Evolutionary conservation across 2,797 vertebrate genomes (phyloP).

Genomic region (Etheostoma nigrum): DNA sequence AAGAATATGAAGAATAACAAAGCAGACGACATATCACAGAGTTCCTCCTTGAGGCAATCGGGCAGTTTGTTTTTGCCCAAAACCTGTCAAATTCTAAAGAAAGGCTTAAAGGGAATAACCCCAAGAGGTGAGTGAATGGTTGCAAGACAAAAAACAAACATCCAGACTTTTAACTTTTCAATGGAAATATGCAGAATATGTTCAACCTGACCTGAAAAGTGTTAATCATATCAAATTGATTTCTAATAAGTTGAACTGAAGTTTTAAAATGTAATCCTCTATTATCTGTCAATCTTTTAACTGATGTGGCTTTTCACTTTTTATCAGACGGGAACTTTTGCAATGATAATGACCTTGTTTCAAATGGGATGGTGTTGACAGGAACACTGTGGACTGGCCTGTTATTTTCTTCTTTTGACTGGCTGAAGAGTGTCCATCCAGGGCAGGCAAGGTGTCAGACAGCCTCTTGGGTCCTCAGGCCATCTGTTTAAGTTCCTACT

Average conservation of each 20-base stretch:
- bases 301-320: not conserved
- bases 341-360: constrained; percentile 61
- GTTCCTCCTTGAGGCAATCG: constrained; percentile 67
- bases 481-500: constrained; percentile 81
- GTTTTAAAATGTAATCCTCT: not conserved
- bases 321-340: constrained; percentile 28
- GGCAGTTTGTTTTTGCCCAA: constrained; percentile 66
- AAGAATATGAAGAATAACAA: constrained; percentile 76
- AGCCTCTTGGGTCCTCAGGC: constrained; percentile 74
- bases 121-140: constrained; percentile 48
- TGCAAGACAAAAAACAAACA: constrained; percentile 56
- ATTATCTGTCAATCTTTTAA: not conserved
- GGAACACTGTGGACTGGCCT: constrained; percentile 38
- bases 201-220: constrained; percentile 10
- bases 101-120: constrained; percentile 57
- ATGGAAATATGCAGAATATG: constrained; percentile 49
- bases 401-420: constrained; percentile 38
- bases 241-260: not conserved
- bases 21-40: constrained; percentile 64
- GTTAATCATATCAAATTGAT: constrained; percentile 24
- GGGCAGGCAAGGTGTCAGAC: constrained; percentile 70
- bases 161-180: constrained; percentile 18
- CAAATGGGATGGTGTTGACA: constrained; percentile 48
- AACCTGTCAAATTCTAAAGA: constrained; percentile 70
- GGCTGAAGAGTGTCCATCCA: constrained; percentile 73